Evolutionary conservation across 2,888 invertebrate species (phyloP), one percentile per base, ranked within the genome.

Genomic region (Pantelozetes paolii): DNA sequence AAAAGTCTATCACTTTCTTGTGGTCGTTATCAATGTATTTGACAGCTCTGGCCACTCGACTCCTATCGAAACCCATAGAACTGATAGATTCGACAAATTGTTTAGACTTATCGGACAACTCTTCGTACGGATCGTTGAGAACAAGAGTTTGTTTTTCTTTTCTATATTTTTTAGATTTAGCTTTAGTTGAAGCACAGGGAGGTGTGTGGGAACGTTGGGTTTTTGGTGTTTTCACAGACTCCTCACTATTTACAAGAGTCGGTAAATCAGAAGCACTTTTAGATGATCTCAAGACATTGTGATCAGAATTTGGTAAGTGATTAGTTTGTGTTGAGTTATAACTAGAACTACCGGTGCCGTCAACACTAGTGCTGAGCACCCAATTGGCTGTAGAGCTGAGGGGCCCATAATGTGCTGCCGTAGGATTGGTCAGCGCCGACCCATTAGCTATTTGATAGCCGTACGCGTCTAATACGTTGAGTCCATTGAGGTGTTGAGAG

Each of bases 51-150:
- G 90, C 89, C 23, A 91, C 92, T 82, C 91, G 87, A 75, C 89
- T 86, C 71, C 90, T 81, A 0, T 91, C 89, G 81, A 95, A 95
- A 0, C 95, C 95, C 94, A 95, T 95, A 76, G 88, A 87, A 80
- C 88, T 88, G 75, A 94, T 88, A 77, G 88, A 88, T 80, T 86
- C 86, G 72, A 89, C 90, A 80, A 91, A 84, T 50, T 84, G 85
- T 81, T 90, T 89, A 74, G 86, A 83, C 71, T 86, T 84, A 15
- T 83, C 81, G 36, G 86, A 83, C 78, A 88, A 82, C 75, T 81
- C 81, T 73, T 76, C 71, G 76, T 80, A 81, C 0, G 80, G 80
- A 77, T 81, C 80, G 18, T 77, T 76, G 30, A 74, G 72, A n/a
- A 67, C 70, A 71, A 59, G 57, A 30, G 64, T 23, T 73, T 73